Evolutionary conservation across 2,888 invertebrate species (phyloP), one percentile per base, ranked within the genome.

Genomic region (Halocaridina rubra): DNA sequence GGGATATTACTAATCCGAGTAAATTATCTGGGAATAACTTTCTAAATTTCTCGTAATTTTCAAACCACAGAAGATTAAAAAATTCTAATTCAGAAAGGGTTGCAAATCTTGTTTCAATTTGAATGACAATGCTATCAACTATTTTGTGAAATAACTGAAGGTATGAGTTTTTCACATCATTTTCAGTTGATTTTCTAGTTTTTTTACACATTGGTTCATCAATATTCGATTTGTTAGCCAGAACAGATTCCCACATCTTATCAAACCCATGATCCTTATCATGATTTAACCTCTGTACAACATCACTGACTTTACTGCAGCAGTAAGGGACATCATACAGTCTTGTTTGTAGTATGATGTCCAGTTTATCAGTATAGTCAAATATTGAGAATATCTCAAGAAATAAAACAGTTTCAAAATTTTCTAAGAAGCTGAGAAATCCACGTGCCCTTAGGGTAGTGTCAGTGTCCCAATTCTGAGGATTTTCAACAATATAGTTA

Each of bases 191-290:
- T 53, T 29, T 74, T 74, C n/a, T n/a, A n/a, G n/a, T n/a, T n/a
- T n/a, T n/a, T n/a, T 74, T 3, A 46, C 4, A 46, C 22, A 13
- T 74, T n/a, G n/a, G 74, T 5, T 74, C 46, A 19, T 8, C n/a
- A 27, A 27, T 53, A 59, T 76, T 59, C n/a, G 7, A 19, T 27
- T 57, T 57, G 8, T n/a, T 24, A 7, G 32, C 8, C 19, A 33
- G 19, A 33, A 29, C 69, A 46, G 46, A 74, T 39, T n/a, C 74
- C 74, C 74, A 76, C 5, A 76, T 24, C 13, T 57, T 30, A 57
- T 76, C 59, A 76, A 59, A 76, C 29, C 30, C 59, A 30, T 59
- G 76, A 57, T 76, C 59, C n/a, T 32, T 76, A 59, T 76, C 29
- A 7, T 53, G 53, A n/a, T 27, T 27, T 57, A 29, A 2, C n/a